A percentile compares a stretch with the other conserved stretches of the same genome.
Conservation (phyloP, 2,888 invertebrate species). For the Lottia scabra region DNA sequence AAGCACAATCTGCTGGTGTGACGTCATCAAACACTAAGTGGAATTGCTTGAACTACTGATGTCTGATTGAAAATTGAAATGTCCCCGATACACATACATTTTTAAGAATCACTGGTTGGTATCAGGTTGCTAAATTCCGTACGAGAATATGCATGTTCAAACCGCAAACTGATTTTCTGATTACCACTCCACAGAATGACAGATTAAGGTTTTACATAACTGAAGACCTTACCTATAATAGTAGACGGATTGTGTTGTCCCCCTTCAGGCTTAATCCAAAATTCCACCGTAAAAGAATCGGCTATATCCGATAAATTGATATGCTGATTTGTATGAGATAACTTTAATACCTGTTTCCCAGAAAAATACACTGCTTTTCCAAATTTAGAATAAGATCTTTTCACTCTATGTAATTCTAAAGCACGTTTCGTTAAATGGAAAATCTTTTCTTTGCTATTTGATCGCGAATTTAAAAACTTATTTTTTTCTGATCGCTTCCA, state of each 20-base stretch:
- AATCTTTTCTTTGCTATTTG: conserved; percentile 4
- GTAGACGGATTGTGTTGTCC: conserved; percentile 49
- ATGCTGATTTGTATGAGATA: conserved; percentile 23
- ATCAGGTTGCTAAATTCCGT: no score
- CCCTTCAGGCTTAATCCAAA: conserved; percentile 58
- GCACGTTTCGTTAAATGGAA: conserved; percentile 19
- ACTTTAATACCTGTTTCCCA: conserved; percentile 38
- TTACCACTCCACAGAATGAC: no score
- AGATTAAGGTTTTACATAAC: not conserved
- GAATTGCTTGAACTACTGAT: no score
- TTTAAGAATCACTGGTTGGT: no score
- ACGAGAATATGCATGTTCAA: no score
- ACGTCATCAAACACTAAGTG: no score
- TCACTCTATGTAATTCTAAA: conserved; percentile 9
- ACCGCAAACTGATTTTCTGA: no score
- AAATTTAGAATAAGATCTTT: conserved; percentile 17
- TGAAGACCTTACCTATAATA: conserved; percentile 51
- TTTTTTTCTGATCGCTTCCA: not conserved
- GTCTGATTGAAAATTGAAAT: no score
- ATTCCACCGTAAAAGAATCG: conserved; percentile 46
- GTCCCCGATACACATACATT: no score
- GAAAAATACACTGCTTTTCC: conserved; percentile 45
- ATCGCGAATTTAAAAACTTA: not conserved
- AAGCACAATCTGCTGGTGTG: no score
- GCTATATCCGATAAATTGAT: conserved; percentile 31